These are phyloP conservation scores for Brachyalestes nurse DNA, from an alignment of 2,797 vertebrate genomes.

Conservation along the genomic window DNA sequence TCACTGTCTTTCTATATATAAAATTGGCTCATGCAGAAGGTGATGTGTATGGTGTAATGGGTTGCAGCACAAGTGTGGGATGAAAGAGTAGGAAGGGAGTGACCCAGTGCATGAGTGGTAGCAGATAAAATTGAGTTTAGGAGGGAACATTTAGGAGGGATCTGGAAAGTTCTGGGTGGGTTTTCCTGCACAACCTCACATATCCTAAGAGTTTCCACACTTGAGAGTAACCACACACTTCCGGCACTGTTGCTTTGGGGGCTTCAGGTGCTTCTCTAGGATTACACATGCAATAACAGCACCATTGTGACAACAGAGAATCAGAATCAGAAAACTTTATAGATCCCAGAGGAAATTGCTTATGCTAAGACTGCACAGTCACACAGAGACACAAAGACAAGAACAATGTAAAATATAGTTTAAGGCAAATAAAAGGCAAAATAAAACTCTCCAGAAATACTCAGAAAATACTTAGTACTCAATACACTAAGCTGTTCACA, in stretches of 20 bases:
- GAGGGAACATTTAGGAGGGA: conserved; percentile 43
- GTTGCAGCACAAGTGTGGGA: conserved; percentile 18
- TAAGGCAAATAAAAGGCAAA: too few species aligned
- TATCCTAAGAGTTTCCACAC: conserved; percentile 15
- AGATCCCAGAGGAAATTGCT: too few species aligned
- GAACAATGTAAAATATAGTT: too few species aligned
- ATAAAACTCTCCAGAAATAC: too few species aligned
- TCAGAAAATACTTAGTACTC: too few species aligned
- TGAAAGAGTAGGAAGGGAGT: conserved; percentile 51
- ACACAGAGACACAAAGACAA: too few species aligned
- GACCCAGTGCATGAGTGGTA: conserved; percentile 21
- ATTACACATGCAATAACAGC: neutral
- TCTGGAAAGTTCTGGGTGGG: conserved; percentile 54
- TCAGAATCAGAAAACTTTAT: too few species aligned
- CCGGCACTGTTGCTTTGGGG: neutral
- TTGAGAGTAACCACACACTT: neutral
- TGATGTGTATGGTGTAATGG: conserved; percentile 1
- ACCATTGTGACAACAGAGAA: too few species aligned
- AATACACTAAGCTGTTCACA: too few species aligned
- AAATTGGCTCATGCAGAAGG: too few species aligned
- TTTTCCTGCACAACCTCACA: conserved; percentile 47
- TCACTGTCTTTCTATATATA: too few species aligned
- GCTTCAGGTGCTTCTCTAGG: neutral
- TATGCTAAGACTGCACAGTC: too few species aligned
- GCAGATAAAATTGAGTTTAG: conserved; percentile 41